Base-by-base conservation (phyloP, 2,888 invertebrate genomes). In the Eupithecia insigniata region DNA sequence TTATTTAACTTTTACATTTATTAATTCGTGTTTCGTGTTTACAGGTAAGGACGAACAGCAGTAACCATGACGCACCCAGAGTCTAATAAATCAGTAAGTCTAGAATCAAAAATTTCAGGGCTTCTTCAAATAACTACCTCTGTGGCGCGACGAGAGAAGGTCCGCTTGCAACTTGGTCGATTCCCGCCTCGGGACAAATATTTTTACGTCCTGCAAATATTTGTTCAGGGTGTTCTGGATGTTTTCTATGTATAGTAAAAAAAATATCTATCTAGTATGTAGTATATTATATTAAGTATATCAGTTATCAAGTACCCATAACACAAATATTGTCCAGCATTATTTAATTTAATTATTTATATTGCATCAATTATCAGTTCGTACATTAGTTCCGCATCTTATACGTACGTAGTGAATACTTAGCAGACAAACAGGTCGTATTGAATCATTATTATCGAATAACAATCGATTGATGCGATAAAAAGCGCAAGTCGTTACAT, bases 401-500 rank as follows among this genome's bases (percentile, higher is more conserved):
- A 74, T 71, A 71, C 66, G 66, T 36, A 64, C 36, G 10, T 22
- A 70, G 58, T 70, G 30, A 65, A 39, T 51, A 73, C 73, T 22
- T 36, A 34, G 30, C 68, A 71, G 70, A 69, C 70, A 74, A 73
- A 69, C 71, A 71, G 67, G 65, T 70, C 70, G 76, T 79, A 84
- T 84, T 83, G 80, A 79, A 83, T 81, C 78, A 85, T 83, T 79
- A 78, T 84, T 78, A 84, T 82, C 82, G 78, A 83, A 82, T 83
- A 84, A 83, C 80, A 85, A 83, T 83, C 72, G 82, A 84, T 83
- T 84, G 67, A 69, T 74, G 86, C 85, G 83, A 84, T 83, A 90
- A 91, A 90, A 90, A 90, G 83, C 86, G 84, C 86, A 89, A 85
- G 12, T 85, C 84, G 89, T 93, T 92, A 92, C 91, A 88, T 90